These are phyloP conservation scores for Drosophila subquinaria DNA, from an alignment of 2,888 invertebrate species.

Conservation along the genomic window DNA sequence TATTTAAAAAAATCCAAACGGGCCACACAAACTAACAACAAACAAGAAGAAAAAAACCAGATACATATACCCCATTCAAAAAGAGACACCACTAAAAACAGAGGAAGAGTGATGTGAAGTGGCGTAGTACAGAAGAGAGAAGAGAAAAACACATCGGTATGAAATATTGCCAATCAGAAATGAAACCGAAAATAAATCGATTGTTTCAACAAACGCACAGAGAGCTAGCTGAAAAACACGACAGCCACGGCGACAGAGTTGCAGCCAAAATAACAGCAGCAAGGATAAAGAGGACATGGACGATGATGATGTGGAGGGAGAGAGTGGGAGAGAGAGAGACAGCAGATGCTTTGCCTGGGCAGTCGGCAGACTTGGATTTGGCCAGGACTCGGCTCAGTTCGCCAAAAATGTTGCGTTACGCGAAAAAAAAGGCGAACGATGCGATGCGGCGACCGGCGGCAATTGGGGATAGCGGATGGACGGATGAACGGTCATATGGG, in stretches of 20 bases:
- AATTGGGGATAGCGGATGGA: conserved; percentile 37
- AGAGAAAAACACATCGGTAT: conserved; percentile 63
- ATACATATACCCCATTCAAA: conserved; percentile 31
- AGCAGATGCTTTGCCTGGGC: conserved; percentile 33
- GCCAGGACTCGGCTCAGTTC: conserved; percentile 47
- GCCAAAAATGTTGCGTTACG: conserved; percentile 66
- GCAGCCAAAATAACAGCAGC: conserved; percentile 59
- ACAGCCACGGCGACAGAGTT: conserved; percentile 60
- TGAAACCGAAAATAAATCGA: conserved; percentile 85
- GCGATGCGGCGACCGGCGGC: conserved; percentile 32
- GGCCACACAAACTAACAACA: conserved; percentile 24
- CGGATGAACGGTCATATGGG: conserved; percentile 3
- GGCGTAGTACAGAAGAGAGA: conserved; percentile 14
- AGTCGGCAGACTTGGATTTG: conserved; percentile 11
- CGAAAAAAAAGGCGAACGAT: conserved; percentile 65
- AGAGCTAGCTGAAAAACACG: conserved; percentile 41
- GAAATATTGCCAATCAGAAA: conserved; percentile 84
- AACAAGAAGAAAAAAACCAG: conserved; percentile 48
- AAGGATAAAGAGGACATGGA: conserved; percentile 53
- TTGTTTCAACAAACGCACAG: conserved; percentile 78
- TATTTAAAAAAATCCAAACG: conserved; percentile 68
- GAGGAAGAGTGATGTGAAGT: conserved; percentile 5
- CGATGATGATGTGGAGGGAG: conserved; percentile 14
- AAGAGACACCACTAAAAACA: conserved; percentile 16
- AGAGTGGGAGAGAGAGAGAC: conserved; percentile 48